Conservation (phyloP, 2,888 invertebrate species). For the Epirrita christyi region DNA sequence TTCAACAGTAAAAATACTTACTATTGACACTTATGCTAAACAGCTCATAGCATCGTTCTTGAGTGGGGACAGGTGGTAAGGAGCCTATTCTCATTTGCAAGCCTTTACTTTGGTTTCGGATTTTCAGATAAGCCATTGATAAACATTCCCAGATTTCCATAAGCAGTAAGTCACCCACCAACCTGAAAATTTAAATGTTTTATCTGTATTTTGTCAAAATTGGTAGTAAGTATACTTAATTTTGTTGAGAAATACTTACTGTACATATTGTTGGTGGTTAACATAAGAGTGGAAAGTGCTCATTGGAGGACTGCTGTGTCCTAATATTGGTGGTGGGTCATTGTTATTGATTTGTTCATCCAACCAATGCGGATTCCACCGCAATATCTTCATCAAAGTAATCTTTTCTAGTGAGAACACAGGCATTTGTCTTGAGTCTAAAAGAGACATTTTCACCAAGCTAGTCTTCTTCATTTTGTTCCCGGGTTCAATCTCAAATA, state of each 20-base stretch:
- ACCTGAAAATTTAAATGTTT: slow-evolving; percentile 52
- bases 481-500: slow-evolving; percentile 72
- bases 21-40: slow-evolving; percentile 67
- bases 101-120: slow-evolving; percentile 44
- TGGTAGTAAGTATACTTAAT: not conserved
- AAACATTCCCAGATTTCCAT: slow-evolving; percentile 87
- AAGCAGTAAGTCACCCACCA: slow-evolving; percentile 83
- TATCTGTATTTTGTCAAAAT: not conserved
- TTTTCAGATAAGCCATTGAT: slow-evolving; percentile 63
- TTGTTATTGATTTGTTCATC: slow-evolving; percentile 77
- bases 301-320: slow-evolving; percentile 72
- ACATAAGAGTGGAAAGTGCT: slow-evolving; percentile 83
- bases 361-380: slow-evolving; percentile 89
- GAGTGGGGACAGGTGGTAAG: slow-evolving; percentile 61
- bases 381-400: slow-evolving; percentile 83
- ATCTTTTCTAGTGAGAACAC: slow-evolving; percentile 70
- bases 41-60: slow-evolving; percentile 61
- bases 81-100: slow-evolving; percentile 66
- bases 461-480: slow-evolving; percentile 70
- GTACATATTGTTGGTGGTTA: slow-evolving; percentile 85
- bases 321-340: slow-evolving; percentile 83
- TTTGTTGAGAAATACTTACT: slow-evolving; percentile 62
- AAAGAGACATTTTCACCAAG: slow-evolving; percentile 56
- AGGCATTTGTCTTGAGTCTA: slow-evolving; percentile 60
- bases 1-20: slow-evolving; percentile 46